Evolutionary conservation across 2,113 vertebrate species (phyloP), one percentile per base, ranked within the genome.

Genomic region (Ochotona curzoniae): DNA sequence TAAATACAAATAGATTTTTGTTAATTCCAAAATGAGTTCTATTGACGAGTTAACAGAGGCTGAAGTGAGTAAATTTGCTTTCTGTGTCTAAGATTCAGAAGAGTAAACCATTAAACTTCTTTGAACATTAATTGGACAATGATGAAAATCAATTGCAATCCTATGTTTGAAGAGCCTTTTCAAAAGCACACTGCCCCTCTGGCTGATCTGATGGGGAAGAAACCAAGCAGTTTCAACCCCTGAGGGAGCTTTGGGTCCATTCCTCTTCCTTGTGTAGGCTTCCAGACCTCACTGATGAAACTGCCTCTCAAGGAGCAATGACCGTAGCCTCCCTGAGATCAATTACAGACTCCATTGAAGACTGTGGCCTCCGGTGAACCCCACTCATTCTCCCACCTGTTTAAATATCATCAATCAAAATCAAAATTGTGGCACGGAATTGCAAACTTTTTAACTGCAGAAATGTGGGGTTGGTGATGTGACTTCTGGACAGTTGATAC

Each of bases 301-400:
- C 73, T 87, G 66, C 57, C 57, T 89, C 80, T 94, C n/a, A 67
- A 51, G 13, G 88, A 82, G 69, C 51, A 94, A 96, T 67, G 78
- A 23, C 30, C 89, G 23, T 66, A 89, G 81, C 66, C 89, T 76
- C 12, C 35, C 76, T 93, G 87, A 17, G 78, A 89, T 67, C 78
- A 90, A 12, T 95, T 94, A 85, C 7, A 93, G 0, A 2, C 47
- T 79, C 15, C 61, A 9, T 75, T 94, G 96, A 95, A 85, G 76
- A 80, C 92, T 0, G 1, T 93, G 94, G 94, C 60, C 92, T 82
- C 66, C 91, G 8, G 80, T 83, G 73, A 97, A 86, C 35, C 13
- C 63, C 66, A 96, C 97, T 96, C 92, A 91, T 96, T 98, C 95
- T 95, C 83, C 81, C 57, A 64, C 75, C 91, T 95, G 79, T 81